Evolutionary conservation across 2,797 vertebrate species (phyloP).

Genomic region (Chaunax sp.): DNA sequence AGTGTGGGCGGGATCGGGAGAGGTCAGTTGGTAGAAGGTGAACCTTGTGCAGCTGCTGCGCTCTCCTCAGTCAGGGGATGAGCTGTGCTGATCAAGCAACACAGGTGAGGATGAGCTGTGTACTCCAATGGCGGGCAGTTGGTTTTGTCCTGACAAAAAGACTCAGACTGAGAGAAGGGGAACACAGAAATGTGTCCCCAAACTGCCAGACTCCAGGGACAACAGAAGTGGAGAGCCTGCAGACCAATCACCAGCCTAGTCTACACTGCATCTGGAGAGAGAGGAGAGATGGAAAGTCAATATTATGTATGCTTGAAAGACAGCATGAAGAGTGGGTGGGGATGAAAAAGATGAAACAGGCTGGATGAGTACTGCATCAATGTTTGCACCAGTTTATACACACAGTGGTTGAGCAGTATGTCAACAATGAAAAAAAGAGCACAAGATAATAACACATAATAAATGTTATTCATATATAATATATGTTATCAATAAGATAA

Average conservation of each 20-base stretch:
- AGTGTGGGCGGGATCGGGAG: conserved; percentile 75
- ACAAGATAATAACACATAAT: not conserved
- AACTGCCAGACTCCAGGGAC: conserved; percentile 71
- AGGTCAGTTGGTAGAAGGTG: conserved; percentile 63
- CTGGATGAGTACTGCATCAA: conserved; percentile 29
- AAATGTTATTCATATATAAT: too few relatives aligned
- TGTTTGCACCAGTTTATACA: conserved; percentile 24
- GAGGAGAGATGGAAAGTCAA: conserved; percentile 36
- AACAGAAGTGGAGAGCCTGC: conserved; percentile 82
- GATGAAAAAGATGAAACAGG: conserved; percentile 32
- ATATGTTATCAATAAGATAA: too few relatives aligned
- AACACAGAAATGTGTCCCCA: conserved; percentile 79
- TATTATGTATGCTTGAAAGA: conserved; percentile 65
- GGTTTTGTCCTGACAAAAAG: conserved; percentile 67
- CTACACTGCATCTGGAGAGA: conserved; percentile 92
- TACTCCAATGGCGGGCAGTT: conserved; percentile 57
- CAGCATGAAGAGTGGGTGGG: conserved; percentile 42
- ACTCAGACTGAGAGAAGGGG: conserved; percentile 75
- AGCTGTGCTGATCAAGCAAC: conserved; percentile 72
- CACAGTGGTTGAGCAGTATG: conserved; percentile 12
- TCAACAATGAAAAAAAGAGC: conserved; percentile 15
- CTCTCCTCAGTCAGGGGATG: conserved; percentile 85
- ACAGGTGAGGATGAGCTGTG: conserved; percentile 39
- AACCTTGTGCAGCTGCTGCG: conserved; percentile 82
- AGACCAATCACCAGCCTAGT: conserved; percentile 88